A percentile compares a stretch with the other conserved stretches of the same genome.
Conservation (phyloP, 2,797 vertebrate genomes). For the Falco novaeseelandiae region DNA sequence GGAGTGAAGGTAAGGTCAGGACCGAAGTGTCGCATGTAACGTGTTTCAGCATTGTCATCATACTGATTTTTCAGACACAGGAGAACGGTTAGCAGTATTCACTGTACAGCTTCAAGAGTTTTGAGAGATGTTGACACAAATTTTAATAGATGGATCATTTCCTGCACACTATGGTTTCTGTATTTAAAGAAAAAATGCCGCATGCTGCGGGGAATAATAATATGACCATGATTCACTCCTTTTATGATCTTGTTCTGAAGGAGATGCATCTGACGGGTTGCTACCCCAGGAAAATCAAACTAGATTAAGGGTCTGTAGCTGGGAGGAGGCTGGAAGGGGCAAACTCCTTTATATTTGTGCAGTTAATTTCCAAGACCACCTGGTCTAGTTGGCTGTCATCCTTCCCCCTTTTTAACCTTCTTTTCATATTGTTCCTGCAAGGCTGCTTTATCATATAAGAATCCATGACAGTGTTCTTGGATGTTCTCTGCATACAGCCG, state of each 20-base stretch:
- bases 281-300: neutral
- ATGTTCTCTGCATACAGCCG: neutral
- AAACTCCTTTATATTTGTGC: neutral
- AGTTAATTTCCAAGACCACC: neutral
- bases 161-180: neutral
- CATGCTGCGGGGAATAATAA: neutral
- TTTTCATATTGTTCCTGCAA: neutral
- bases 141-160: neutral
- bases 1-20: neutral
- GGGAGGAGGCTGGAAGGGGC: neutral
- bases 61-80: neutral
- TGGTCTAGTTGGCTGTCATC: neutral
- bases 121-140: neutral
- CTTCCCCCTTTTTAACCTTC: neutral
- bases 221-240: neutral
- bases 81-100: neutral
- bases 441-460: neutral
- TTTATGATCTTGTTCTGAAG: neutral
- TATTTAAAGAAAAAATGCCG: neutral
- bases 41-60: neutral
- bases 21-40: neutral
- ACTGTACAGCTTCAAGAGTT: neutral
- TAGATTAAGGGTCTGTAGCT: neutral
- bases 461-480: neutral
- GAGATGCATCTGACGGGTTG: neutral